A percentile compares a stretch with the other conserved stretches of the same genome.
Evolutionary conservation across 2,888 invertebrate genomes (phyloP).

Genomic region (Coelogynopora nodosa): DNA sequence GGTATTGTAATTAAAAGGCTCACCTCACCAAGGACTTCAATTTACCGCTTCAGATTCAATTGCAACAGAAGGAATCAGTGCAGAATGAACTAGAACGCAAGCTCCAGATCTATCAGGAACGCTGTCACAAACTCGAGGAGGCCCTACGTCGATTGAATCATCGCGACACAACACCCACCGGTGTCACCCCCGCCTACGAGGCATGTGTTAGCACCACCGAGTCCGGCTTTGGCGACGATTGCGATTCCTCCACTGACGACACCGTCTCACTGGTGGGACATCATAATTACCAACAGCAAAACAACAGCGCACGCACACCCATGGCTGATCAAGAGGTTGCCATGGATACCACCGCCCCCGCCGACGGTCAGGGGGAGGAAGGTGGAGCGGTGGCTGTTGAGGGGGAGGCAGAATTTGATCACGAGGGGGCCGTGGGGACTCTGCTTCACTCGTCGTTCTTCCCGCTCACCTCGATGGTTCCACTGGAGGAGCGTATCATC

Average conservation of each 20-base stretch:
- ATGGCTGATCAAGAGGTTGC: background rate
- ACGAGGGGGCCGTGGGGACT: background rate
- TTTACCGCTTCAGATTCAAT: background rate
- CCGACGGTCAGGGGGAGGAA: background rate
- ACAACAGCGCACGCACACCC: background rate
- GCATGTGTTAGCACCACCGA: background rate
- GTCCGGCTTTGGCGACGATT: slow-evolving; percentile 6
- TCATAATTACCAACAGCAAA: background rate
- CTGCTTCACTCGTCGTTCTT: slow-evolving; percentile 27
- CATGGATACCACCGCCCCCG: background rate
- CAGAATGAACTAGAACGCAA: background rate
- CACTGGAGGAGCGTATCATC: slow-evolving; percentile 7
- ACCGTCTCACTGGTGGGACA: background rate
- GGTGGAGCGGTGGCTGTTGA: background rate
- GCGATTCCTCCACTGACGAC: background rate
- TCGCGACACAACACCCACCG: background rate
- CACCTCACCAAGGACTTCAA: no score
- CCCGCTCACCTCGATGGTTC: slow-evolving; percentile 7
- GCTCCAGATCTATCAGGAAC: background rate
- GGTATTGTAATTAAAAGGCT: no score
- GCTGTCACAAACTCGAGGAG: background rate
- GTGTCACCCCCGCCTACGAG: background rate
- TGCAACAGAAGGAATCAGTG: background rate
- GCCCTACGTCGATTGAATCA: background rate
- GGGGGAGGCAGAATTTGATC: background rate